phyloP scores from a whole-genome alignment of 2,113 vertebrate genomes.

The Aleadryas rufinucha region DNA sequence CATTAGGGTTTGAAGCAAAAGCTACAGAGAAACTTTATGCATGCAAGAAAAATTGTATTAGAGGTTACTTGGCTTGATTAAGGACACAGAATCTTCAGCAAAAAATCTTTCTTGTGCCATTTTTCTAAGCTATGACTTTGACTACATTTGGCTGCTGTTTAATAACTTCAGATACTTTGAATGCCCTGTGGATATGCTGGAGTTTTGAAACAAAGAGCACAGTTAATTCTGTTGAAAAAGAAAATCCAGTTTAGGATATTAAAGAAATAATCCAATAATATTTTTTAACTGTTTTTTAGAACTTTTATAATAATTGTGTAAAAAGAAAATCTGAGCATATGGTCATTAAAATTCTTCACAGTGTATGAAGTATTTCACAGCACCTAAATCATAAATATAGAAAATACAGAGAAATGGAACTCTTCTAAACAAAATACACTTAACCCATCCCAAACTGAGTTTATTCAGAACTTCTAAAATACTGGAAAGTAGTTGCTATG shows the following conservation, averaged over 20 bases:
- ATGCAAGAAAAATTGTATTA: not conserved
- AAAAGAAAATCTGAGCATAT: not conserved
- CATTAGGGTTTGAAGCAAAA: not conserved
- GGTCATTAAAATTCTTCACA: not conserved
- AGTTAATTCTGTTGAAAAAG: constrained; percentile 6
- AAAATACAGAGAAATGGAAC: not conserved
- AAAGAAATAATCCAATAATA: not conserved
- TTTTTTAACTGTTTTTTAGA: not conserved
- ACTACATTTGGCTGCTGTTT: constrained; percentile 61
- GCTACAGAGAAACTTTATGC: not conserved
- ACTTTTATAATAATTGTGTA: not conserved
- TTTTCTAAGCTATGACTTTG: constrained; percentile 65
- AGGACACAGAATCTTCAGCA: constrained; percentile 42
- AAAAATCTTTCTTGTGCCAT: constrained; percentile 41
- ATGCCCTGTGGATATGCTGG: not conserved
- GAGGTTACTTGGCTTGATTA: constrained; percentile 51
- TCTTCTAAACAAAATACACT: not conserved
- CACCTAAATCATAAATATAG: not conserved
- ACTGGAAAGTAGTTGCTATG: not conserved
- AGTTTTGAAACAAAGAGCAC: constrained; percentile 37
- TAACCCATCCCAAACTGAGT: not conserved
- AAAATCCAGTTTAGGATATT: not conserved
- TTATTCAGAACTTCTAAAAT: not conserved
- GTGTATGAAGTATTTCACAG: not conserved
- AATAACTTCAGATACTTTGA: constrained; percentile 36